phyloP scores from a whole-genome alignment of 1,140 invertebrate genomes.

The Coptotermes formosanus region DNA sequence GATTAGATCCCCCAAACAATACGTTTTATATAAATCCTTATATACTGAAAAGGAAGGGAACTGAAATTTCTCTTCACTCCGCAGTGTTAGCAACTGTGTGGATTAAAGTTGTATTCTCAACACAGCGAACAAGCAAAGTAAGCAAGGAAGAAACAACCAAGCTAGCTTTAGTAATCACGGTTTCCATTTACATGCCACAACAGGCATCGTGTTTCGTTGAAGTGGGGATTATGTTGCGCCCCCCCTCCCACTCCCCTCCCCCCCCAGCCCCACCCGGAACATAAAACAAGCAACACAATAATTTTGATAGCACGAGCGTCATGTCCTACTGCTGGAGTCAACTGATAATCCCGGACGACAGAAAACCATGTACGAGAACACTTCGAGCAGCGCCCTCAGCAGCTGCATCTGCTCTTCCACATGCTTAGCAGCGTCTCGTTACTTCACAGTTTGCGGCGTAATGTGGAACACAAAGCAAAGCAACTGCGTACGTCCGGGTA shows the following conservation, averaged over 20 bases:
- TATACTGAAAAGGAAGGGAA: background rate
- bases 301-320: background rate
- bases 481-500: too few species aligned
- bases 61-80: background rate
- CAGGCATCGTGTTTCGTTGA: background rate
- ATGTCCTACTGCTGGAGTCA: background rate
- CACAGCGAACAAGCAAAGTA: background rate
- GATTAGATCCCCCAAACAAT: background rate
- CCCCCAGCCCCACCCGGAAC: too few species aligned
- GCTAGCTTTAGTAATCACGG: background rate
- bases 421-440: too few species aligned
- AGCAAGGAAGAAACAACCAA: background rate
- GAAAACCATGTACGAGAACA: too few species aligned
- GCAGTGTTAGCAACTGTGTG: background rate
- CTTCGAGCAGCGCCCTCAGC: too few species aligned
- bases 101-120: background rate
- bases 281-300: background rate
- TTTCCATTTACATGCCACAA: conserved; percentile 6
- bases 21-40: background rate
- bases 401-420: too few species aligned
- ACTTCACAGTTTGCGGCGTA: too few species aligned
- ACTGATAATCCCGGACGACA: too few species aligned
- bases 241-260: too few species aligned
- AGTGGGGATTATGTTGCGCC: background rate
- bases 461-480: too few species aligned